Base-by-base conservation (phyloP, 1,140 invertebrate genomes). In the Pseudomyrmex cubaensis region DNA sequence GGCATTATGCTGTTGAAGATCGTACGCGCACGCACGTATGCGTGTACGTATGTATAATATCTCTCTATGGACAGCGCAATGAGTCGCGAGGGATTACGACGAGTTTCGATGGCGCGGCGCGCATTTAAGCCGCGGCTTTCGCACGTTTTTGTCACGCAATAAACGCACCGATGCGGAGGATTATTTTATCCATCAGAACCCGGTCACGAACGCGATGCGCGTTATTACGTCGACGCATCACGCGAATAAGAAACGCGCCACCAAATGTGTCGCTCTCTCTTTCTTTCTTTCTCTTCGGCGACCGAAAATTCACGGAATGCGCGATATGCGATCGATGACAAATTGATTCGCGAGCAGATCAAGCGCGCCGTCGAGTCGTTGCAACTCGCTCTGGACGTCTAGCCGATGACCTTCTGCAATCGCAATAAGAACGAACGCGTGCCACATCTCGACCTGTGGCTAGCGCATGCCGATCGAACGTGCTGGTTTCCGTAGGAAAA, bases 1-100 rank as follows among this genome's bases (percentile, higher is more conserved):
- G n/a, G 64, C 22, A 72, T 80, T 80, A 80, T 80, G 44, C 64
- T 61, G 76, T 80, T 80, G 54, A 17, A 57, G 66, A 72, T 72
- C 54, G 12, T 64, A 63, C 25, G n/a, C 67, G 20, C 17, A 2
- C 25, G 5, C 25, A 67, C 52, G 20, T 67, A 67, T 9, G 35
- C 35, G 35, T 35, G 35, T 35, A 35, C 25, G n/a, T 77, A 67
- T 67, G 20, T 67, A 67, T 8, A 63, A 59, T 9, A 17, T 59
- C 13, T n/a, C 5, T 15, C 1, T n/a, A n/a, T n/a, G 54, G 3
- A 7, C 54, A 35, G 35, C 15, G 25, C 20, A 63, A 61, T 9
- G 57, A 61, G 20, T 61, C 20, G 57, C 20, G 57, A 35, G 35
- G 35, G 35, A 61, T 61, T 17, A 5, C 57, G 17, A 12, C 17